Base-by-base conservation (phyloP, 2,888 invertebrate genomes). In the Odiellus spinosus region DNA sequence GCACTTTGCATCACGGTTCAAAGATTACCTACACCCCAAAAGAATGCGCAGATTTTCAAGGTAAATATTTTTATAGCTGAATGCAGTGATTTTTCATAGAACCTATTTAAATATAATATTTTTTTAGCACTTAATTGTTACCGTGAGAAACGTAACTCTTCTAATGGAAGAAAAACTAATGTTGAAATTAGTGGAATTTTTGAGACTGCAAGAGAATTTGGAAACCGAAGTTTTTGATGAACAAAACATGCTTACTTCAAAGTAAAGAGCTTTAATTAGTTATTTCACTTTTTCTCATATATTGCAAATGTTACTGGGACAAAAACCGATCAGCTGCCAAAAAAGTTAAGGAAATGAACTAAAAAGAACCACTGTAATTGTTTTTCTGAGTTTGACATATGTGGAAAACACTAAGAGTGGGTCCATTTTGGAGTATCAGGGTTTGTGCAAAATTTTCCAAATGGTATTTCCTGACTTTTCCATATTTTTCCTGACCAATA, bases 111-210 rank as follows among this genome's bases (percentile, higher is more conserved):
- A n/a, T 2, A 14, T n/a, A 36, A n/a, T 36, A 6, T 26, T 26
- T 26, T 6, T 8, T 26, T 26, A 26, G 70, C 82, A 88, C 64
- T 69, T 91, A 48, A 76, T 82, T 17, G 72, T 93, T 12, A 77
- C 79, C 52, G 69, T 91, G 46, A 80, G 84, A 45, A 85, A 87
- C 46, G 72, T 91, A 49, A 82, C 82, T 35, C 70, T 93, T 10
- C 77, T 84, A 49, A 70, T 98, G 11, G 96, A 98, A 62, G 96
- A 98, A 65, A 74, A 76, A 48, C 67, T 87, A 26, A 70, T 88
- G 26, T 71, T 83, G 56, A 81, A 84, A 64, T 63, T 85, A 44
- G 61, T 74, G 35, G 67, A 70, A 49, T 68, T 70, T 56, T 53
- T 57, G 39, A 70, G 71, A 4, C 63, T 64, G 53, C 63, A 64